Conservation (phyloP, 2,888 invertebrate genomes). For the Tenthredo livida region DNA sequence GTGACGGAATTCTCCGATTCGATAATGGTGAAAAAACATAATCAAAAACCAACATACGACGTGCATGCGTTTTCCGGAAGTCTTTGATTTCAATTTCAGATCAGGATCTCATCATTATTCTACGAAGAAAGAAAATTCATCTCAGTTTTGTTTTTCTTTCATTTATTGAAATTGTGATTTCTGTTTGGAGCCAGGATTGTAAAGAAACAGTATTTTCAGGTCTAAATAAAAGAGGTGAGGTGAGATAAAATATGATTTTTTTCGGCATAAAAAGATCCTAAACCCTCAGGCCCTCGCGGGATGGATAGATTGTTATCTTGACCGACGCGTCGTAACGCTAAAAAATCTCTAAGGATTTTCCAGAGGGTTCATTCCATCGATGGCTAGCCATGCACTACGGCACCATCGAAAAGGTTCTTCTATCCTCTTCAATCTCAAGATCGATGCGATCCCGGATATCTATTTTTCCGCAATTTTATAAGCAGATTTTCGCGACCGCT, state of each 20-base stretch:
- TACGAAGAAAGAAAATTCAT: not conserved
- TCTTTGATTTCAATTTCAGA: not conserved
- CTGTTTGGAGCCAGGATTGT: not conserved
- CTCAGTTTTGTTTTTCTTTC: not conserved
- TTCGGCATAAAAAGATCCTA: not conserved
- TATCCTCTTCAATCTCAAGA: not conserved
- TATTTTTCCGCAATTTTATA: slow-evolving; percentile 1
- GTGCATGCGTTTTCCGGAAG: not conserved
- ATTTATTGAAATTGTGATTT: not conserved
- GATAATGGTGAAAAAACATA: not conserved
- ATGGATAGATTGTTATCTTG: slow-evolving; percentile 10
- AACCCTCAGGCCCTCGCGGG: not conserved
- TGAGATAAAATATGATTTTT: slow-evolving; percentile 9
- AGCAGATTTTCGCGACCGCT: not conserved
- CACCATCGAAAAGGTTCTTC: not conserved
- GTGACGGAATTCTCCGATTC: not conserved
- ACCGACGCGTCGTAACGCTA: not conserved
- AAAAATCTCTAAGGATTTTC: slow-evolving; percentile 10
- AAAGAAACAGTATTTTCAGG: not conserved
- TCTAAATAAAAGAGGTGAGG: not conserved
- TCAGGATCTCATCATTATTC: not conserved
- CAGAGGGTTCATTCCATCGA: not conserved
- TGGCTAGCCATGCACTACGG: not conserved
- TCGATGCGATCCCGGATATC: not conserved
- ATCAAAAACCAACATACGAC: not conserved